Evolutionary conservation across 2,113 vertebrate species (phyloP), one percentile per base, ranked within the genome.

Genomic region (Syngnathus scovelli): DNA sequence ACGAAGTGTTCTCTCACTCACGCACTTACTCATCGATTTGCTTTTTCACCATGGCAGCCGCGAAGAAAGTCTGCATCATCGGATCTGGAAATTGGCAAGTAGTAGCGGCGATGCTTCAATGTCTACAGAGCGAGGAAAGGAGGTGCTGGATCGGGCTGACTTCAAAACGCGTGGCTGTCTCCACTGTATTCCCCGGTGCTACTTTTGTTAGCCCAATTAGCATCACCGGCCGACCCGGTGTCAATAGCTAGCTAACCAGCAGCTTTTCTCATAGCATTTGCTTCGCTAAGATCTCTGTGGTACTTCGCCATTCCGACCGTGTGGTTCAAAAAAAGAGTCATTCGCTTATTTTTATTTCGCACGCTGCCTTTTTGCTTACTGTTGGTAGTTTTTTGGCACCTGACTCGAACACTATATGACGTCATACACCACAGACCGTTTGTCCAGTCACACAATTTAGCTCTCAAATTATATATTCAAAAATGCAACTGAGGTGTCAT

Each of bases 41-140:
- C 37, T 27, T 66, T 73, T 48, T 48, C 75, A 71, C 76, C 15
- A 93, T 92, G 90, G 84, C 87, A 80, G 67, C 86, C 77, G 78
- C 89, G 9, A 92, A 92, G 87, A 96, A 92, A 81, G 92, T 98
- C 74, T 98, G 95, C 90, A 82, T 99, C 84, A 88, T 98, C 70
- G 96, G 96, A 80, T 98, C 96, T 0, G 96, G 96, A 74, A 99
- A 98, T 86, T 99, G 96, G 96, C 93, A 90, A 93, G 93, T 76
- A 2, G 12, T 19, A 0, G n/a, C 21, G 33, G 38, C 64, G 3
- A 51, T 63, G 59, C 49, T 1, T 18, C 7, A 2, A 68, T 3
- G 0, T n/a, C 16, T 19, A 7, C 27, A 7, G 13, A 16, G 27
- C 55, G 27, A 15, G 27, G 13, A 27, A 15, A 21, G 0, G 13